Evolutionary conservation across 2,113 vertebrate species (phyloP).

Genomic region (Motacilla tschutschensis): DNA sequence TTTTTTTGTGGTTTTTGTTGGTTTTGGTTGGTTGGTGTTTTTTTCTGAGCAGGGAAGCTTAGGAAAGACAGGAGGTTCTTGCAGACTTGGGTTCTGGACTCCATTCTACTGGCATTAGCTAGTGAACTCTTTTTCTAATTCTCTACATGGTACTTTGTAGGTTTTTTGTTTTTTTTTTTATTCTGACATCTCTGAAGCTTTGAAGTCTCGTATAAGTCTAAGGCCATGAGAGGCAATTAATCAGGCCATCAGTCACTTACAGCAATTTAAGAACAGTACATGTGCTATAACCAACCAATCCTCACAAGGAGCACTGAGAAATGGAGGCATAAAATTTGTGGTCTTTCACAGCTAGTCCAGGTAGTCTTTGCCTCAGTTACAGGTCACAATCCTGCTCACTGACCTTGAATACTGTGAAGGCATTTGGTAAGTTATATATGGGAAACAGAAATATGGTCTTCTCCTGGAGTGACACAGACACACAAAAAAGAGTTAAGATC

Average conservation of each 20-base stretch:
- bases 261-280: background rate
- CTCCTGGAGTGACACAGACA: background rate
- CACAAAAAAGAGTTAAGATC: background rate
- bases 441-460: background rate
- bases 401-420: background rate
- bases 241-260: background rate
- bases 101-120: background rate
- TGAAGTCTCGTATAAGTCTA: background rate
- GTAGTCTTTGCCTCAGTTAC: background rate
- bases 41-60: background rate
- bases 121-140: background rate
- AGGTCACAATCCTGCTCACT: background rate
- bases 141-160: background rate
- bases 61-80: background rate
- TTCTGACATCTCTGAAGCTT: background rate
- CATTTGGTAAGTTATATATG: background rate
- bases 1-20: background rate
- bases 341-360: background rate
- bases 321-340: background rate
- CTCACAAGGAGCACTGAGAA: background rate
- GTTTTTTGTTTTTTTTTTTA: background rate
- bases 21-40: background rate
- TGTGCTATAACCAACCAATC: background rate
- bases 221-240: background rate
- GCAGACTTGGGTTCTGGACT: background rate